phyloP scores from a whole-genome alignment of 2,888 invertebrate genomes.

The Troides helena region DNA sequence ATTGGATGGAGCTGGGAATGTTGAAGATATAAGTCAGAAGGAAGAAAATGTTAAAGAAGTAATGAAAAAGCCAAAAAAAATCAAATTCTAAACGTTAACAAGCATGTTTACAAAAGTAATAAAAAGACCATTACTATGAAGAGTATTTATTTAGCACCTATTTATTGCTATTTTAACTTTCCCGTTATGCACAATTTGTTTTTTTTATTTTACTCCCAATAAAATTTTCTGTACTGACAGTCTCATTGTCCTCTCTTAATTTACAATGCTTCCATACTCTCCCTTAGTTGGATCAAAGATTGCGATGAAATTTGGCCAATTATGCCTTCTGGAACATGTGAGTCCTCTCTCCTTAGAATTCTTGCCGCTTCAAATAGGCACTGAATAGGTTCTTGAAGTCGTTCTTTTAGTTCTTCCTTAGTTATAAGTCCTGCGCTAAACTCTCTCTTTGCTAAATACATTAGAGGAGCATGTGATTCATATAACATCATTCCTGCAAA shows the following conservation, averaged over 20 bases:
- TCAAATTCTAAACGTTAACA: conserved; percentile 53
- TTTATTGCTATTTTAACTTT: not conserved
- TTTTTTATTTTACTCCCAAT: too few relatives aligned
- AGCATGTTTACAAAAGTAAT: conserved; percentile 15
- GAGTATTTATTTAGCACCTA: not conserved
- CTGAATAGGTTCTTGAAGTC: conserved; percentile 82
- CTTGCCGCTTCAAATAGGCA: conserved; percentile 82
- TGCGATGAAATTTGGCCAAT: conserved; percentile 81
- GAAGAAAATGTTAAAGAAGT: conserved; percentile 34
- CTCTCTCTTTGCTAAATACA: conserved; percentile 84
- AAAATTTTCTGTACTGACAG: too few relatives aligned
- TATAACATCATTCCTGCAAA: conserved; percentile 85
- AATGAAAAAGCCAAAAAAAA: conserved; percentile 68
- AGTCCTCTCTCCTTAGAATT: conserved; percentile 85
- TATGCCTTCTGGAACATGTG: conserved; percentile 83
- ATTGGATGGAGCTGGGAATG: conserved; percentile 54
- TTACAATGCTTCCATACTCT: conserved; percentile 59
- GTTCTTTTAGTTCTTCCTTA: conserved; percentile 80
- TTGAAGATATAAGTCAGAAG: conserved; percentile 67
- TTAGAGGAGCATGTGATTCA: conserved; percentile 89
- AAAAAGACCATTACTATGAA: too few relatives aligned
- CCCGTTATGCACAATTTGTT: too few relatives aligned
- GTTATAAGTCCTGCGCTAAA: conserved; percentile 81
- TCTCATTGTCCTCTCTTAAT: not conserved
- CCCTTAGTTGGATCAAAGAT: conserved; percentile 68